Evolutionary conservation across 2,888 invertebrate species (phyloP).

Genomic region (Timema podura): DNA sequence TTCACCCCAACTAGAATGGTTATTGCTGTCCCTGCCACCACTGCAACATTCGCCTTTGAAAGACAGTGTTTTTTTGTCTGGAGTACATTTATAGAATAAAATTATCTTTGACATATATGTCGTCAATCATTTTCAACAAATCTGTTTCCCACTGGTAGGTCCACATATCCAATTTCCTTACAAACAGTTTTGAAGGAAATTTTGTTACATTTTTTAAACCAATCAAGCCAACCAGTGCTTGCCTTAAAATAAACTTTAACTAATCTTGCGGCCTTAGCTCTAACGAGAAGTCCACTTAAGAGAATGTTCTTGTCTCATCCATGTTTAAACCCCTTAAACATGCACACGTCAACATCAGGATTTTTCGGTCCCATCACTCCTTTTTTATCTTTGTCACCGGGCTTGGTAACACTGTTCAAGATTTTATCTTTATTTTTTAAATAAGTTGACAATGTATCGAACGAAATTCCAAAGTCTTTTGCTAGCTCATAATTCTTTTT

Average conservation of each 20-base stretch:
- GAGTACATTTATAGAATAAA: too few relatives aligned
- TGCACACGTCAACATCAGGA: background rate
- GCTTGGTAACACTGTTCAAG: background rate
- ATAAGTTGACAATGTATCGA: background rate
- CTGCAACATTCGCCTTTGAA: too few relatives aligned
- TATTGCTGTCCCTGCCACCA: too few relatives aligned
- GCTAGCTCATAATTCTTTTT: background rate
- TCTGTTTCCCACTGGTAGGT: background rate
- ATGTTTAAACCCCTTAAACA: conserved; percentile 6
- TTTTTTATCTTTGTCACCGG: background rate
- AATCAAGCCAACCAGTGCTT: background rate
- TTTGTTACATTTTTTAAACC: background rate
- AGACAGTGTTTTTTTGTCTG: too few relatives aligned
- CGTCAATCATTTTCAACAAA: too few relatives aligned
- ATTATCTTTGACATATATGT: background rate
- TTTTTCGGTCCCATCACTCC: background rate
- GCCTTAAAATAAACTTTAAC: background rate
- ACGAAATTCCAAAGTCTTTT: background rate
- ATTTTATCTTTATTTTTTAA: background rate
- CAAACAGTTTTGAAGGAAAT: conserved; percentile 3
- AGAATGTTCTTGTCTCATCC: background rate
- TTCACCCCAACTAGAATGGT: too few relatives aligned
- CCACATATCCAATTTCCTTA: conserved; percentile 3
- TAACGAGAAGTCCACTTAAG: background rate
- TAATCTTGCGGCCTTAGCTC: conserved; percentile 2